Evolutionary conservation across 2,888 invertebrate species (phyloP).

Genomic region (Crioceris asparagi): DNA sequence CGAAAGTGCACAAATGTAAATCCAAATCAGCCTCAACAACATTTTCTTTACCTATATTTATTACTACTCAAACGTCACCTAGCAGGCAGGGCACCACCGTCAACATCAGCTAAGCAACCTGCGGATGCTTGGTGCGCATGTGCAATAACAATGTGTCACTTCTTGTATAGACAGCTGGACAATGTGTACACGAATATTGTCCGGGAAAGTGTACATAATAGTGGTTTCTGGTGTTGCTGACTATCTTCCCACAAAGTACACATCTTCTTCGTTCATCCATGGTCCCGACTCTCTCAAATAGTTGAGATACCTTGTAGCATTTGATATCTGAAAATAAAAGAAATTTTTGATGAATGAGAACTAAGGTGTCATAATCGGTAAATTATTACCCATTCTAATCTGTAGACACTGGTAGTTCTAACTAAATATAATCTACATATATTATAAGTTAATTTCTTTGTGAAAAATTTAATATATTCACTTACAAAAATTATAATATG

Average conservation of each 20-base stretch:
- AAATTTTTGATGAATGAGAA: too few relatives aligned
- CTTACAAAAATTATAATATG: too few relatives aligned
- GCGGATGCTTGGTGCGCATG: conserved; percentile 47
- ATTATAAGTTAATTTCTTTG: too few relatives aligned
- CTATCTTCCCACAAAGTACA: conserved; percentile 50
- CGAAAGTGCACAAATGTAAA: too few relatives aligned
- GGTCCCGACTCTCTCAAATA: conserved; percentile 47
- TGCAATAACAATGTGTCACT: conserved; percentile 48
- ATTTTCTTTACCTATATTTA: neutral
- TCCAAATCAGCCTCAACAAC: neutral
- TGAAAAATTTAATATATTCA: too few relatives aligned
- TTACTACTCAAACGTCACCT: neutral
- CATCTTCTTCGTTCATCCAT: conserved; percentile 48
- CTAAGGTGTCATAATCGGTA: too few relatives aligned
- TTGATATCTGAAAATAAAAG: conserved; percentile 45
- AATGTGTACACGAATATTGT: conserved; percentile 46
- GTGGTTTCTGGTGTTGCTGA: conserved; percentile 50
- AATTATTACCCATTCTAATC: too few relatives aligned
- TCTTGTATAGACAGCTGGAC: conserved; percentile 48
- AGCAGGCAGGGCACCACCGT: neutral
- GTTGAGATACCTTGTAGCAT: conserved; percentile 45
- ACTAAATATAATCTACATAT: too few relatives aligned
- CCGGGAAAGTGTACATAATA: conserved; percentile 52
- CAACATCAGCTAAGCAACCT: conserved; percentile 33
- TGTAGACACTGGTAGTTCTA: too few relatives aligned